Conservation (phyloP, 2,888 invertebrate species). For the Synergus umbraculus region DNA sequence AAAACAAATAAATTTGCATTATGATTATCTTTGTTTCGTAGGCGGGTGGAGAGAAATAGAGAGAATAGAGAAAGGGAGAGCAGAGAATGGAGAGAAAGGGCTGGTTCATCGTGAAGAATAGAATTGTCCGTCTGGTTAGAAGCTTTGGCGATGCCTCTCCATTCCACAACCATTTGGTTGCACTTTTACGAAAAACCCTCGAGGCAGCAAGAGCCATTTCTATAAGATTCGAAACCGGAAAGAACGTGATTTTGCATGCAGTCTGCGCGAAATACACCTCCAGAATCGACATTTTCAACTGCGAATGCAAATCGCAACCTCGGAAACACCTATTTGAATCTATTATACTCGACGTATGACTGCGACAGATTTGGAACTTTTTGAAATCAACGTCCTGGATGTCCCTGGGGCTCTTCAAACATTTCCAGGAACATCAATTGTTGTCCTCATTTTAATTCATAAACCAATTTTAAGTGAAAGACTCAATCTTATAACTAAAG, state of each 20-base stretch:
- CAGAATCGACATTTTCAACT: neutral
- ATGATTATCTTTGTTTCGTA: too few species aligned
- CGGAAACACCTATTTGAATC: neutral
- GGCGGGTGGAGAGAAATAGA: too few species aligned
- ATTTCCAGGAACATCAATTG: neutral
- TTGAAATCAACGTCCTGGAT: neutral
- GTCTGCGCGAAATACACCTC: neutral
- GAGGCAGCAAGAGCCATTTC: neutral
- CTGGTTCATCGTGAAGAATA: neutral
- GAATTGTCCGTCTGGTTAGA: conserved; percentile 3
- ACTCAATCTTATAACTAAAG: too few species aligned
- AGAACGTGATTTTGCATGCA: neutral
- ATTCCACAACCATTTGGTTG: neutral
- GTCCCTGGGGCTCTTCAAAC: neutral
- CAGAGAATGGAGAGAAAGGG: neutral
- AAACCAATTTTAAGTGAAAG: too few species aligned
- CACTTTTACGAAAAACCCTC: neutral
- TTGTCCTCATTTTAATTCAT: neutral
- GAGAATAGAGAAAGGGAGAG: neutral
- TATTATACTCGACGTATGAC: neutral
- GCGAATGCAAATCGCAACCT: neutral
- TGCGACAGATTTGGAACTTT: neutral
- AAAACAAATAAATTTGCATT: too few species aligned
- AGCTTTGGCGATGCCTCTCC: neutral
- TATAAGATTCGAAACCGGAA: neutral